Conservation (phyloP, 1,140 invertebrate genomes). For the Macrobrachium rosenbergii region DNA sequence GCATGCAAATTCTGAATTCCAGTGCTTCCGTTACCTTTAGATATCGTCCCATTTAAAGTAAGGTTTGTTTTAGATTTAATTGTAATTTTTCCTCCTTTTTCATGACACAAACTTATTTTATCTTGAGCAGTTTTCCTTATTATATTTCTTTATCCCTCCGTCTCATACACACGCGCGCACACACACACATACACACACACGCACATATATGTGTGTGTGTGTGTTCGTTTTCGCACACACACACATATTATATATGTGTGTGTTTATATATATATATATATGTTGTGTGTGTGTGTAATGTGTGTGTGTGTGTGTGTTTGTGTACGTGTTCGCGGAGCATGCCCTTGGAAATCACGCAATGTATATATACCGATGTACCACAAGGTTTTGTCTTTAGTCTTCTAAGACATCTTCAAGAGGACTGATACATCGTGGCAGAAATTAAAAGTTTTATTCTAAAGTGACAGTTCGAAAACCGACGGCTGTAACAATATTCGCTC, state of each 20-base stretch:
- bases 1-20: no score
- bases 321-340: conserved; percentile 9
- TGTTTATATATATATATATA: background rate
- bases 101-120: background rate
- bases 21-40: no score
- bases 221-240: no score
- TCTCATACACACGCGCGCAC: conserved; percentile 17
- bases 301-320: conserved; percentile 31
- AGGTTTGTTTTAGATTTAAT: no score
- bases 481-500: no score
- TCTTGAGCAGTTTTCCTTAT: background rate
- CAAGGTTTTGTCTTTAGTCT: background rate
- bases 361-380: background rate
- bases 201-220: background rate
- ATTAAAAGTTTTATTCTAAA: no score
- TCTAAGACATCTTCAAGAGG: background rate
- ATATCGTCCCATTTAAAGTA: no score
- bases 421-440: no score
- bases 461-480: no score
- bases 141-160: background rate
- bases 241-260: no score
- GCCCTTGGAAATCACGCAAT: background rate
- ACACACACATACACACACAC: conserved; percentile 1
- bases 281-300: conserved; percentile 28
- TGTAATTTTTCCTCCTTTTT: background rate